Evolutionary conservation across 2,888 invertebrate genomes (phyloP).

Genomic region (Conops quadrifasciatus): DNA sequence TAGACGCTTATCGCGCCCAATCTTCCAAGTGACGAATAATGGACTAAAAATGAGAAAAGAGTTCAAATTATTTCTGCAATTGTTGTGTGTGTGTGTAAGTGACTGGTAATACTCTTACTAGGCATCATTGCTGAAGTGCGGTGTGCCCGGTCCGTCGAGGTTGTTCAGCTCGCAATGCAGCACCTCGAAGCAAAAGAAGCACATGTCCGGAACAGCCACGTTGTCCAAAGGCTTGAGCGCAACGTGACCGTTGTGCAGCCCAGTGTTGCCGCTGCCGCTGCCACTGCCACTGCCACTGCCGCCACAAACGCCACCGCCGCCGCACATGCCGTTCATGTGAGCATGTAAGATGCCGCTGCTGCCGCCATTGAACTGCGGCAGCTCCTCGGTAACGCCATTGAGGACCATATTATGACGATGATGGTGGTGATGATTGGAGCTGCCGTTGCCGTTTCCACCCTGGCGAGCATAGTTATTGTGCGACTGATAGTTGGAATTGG

Average conservation of each 20-base stretch:
- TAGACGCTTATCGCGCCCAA: constrained; percentile 92
- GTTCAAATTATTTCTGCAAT: constrained; percentile 9
- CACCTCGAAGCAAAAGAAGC: constrained; percentile 99
- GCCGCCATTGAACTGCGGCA: constrained; percentile 41
- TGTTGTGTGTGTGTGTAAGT: neutral
- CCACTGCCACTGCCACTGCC: neutral
- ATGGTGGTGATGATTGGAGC: constrained; percentile 40
- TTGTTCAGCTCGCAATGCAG: constrained; percentile 93
- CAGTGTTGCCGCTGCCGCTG: constrained; percentile 18
- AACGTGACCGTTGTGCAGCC: constrained; percentile 65
- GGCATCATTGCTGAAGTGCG: constrained; percentile 93
- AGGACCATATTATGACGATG: constrained; percentile 14
- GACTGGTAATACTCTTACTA: constrained; percentile 76
- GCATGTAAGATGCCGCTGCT: constrained; percentile 36
- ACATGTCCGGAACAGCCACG: constrained; percentile 95
- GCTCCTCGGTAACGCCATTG: constrained; percentile 33
- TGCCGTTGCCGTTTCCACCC: constrained; percentile 9
- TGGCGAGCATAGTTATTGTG: constrained; percentile 47
- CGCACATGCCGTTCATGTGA: constrained; percentile 41
- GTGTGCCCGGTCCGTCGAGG: constrained; percentile 89
- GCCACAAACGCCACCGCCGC: constrained; percentile 4
- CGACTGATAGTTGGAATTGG: constrained; percentile 51
- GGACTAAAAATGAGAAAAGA: constrained; percentile 74
- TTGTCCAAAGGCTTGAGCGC: constrained; percentile 54
- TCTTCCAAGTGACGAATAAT: constrained; percentile 99